phyloP scores from a whole-genome alignment of 2,797 vertebrate genomes.

The Prunella strophiata region DNA sequence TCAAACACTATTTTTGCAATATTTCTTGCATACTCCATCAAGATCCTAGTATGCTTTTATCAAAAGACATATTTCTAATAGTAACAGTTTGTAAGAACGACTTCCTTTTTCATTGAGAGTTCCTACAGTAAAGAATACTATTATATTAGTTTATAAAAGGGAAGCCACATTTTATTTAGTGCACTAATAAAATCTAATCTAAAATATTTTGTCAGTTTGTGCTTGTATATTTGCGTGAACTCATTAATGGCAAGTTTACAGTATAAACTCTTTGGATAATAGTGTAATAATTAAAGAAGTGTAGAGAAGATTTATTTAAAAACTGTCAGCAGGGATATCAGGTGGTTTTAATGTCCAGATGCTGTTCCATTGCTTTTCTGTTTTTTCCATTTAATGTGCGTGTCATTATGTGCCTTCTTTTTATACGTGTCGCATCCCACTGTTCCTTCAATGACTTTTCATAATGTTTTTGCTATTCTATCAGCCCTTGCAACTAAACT shows the following conservation, averaged over 20 bases:
- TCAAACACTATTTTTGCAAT: neutral
- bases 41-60: neutral
- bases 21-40: neutral
- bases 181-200: neutral
- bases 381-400: neutral
- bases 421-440: slow-evolving; percentile 46
- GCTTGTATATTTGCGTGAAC: neutral
- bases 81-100: neutral
- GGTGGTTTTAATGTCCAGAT: neutral
- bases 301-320: neutral
- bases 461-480: slow-evolving; percentile 23
- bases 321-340: neutral
- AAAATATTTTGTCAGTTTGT: slow-evolving; percentile 1
- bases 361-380: neutral
- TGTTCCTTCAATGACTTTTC: slow-evolving; percentile 57
- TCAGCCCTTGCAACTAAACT: neutral
- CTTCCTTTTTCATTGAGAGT: neutral
- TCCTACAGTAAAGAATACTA: neutral
- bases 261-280: neutral
- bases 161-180: neutral
- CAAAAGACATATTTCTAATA: neutral
- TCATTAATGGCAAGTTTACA: neutral
- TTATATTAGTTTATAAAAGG: neutral
- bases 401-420: neutral
- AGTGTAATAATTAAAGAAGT: neutral